Percentiles rank a stretch among this genome's conserved stretches.
Conservation (phyloP, 2,888 invertebrate genomes). For the Teleiodes luculella region DNA sequence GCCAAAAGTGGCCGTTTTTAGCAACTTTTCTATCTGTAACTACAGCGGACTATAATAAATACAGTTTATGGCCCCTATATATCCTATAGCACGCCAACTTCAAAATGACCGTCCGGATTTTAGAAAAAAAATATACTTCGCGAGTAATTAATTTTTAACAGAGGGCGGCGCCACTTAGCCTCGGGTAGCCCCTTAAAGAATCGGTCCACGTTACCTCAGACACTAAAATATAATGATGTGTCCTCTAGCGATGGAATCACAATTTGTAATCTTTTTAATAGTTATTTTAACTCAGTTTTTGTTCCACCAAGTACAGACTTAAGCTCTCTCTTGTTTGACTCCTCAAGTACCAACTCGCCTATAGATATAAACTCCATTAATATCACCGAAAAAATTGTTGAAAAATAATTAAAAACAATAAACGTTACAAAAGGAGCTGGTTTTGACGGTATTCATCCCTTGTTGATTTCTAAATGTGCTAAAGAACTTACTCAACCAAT, state of each 20-base stretch:
- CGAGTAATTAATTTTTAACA: no score
- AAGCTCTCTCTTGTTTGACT: background rate
- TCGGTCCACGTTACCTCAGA: no score
- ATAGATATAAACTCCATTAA: background rate
- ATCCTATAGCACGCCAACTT: no score
- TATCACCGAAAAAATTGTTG: background rate
- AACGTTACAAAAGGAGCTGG: background rate
- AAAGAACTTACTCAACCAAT: background rate
- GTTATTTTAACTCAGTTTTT: background rate
- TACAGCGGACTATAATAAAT: no score
- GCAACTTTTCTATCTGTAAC: no score
- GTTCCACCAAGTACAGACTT: background rate
- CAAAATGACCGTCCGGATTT: no score
- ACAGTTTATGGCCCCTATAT: no score
- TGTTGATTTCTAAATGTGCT: background rate
- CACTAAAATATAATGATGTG: background rate
- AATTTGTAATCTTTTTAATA: background rate
- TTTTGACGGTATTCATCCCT: background rate
- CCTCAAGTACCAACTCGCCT: background rate
- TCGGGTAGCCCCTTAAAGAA: background rate
- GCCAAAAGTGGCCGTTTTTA: no score
- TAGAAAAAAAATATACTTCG: no score
- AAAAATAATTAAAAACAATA: background rate
- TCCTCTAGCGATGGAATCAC: background rate
- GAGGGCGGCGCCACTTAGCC: no score